Evolutionary conservation across 1,140 invertebrate species (phyloP).

Genomic region (Oreohelix idahoensis): DNA sequence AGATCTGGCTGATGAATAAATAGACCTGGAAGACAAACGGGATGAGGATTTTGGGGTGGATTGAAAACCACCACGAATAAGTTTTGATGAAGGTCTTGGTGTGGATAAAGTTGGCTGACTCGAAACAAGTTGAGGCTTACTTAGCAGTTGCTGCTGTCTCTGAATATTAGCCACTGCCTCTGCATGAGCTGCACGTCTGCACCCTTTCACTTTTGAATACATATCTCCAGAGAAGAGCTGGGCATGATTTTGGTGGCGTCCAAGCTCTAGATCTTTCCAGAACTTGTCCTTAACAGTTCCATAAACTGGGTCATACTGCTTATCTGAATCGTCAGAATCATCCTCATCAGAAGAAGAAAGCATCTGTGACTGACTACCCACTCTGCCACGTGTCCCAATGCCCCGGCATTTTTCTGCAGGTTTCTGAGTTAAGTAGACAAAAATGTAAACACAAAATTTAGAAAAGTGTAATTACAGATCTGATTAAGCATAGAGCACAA

Average conservation of each 20-base stretch:
- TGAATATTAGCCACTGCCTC: conserved; percentile 35
- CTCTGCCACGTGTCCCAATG: not conserved
- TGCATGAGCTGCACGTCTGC: conserved; percentile 33
- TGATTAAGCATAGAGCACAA: too few species aligned
- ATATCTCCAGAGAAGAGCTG: conserved; percentile 31
- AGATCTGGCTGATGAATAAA: not conserved
- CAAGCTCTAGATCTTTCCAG: conserved; percentile 39
- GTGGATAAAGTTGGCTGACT: not conserved
- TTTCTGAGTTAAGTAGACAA: not conserved
- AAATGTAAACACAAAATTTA: too few species aligned
- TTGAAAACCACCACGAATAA: not conserved
- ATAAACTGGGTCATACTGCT: conserved; percentile 29
- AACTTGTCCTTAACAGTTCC: conserved; percentile 29
- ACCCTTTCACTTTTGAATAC: conserved; percentile 41
- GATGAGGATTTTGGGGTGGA: not conserved
- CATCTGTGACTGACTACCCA: not conserved
- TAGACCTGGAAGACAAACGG: not conserved
- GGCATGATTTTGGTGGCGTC: conserved; percentile 6
- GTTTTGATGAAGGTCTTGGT: not conserved
- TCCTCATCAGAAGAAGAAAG: not conserved
- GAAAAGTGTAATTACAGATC: too few species aligned
- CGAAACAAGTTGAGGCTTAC: not conserved
- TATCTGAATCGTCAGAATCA: not conserved
- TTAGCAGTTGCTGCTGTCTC: conserved; percentile 20
- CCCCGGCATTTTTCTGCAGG: not conserved